phyloP scores from a whole-genome alignment of 2,797 vertebrate genomes.

The Rhinella marina region DNA sequence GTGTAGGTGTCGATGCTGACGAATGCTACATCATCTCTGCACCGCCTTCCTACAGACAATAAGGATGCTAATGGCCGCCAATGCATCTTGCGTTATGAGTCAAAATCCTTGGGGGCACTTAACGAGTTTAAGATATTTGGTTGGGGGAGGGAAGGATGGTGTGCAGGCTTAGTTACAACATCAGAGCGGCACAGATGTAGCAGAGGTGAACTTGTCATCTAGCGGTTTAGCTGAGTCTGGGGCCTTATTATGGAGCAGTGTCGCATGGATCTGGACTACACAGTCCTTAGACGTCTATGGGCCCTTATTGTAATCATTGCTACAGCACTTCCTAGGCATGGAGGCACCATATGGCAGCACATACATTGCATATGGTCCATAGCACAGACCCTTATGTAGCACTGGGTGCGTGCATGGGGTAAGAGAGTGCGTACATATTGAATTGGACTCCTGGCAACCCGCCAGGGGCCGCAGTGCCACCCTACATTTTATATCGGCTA shows the following conservation, averaged over 20 bases:
- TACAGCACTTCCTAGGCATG: too few species aligned
- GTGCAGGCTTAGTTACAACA: constrained; percentile 22
- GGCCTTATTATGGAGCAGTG: background rate
- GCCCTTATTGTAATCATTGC: too few species aligned
- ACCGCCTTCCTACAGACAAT: background rate
- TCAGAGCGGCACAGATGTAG: background rate
- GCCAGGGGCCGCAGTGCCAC: too few species aligned
- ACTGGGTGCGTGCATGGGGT: too few species aligned
- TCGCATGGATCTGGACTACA: background rate
- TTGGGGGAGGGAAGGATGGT: constrained; percentile 28
- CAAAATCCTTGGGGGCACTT: constrained; percentile 51
- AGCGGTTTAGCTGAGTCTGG: background rate
- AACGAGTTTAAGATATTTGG: constrained; percentile 46
- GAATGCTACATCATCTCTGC: constrained; percentile 12
- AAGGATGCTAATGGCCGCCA: constrained; percentile 41
- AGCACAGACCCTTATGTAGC: too few species aligned
- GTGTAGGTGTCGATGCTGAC: background rate
- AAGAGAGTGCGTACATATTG: too few species aligned
- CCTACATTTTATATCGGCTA: too few species aligned
- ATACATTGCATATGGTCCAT: too few species aligned
- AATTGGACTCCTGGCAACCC: too few species aligned
- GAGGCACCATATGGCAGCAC: too few species aligned
- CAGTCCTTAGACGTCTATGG: background rate
- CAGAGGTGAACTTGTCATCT: background rate
- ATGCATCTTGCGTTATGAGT: constrained; percentile 46